phyloP scores from a whole-genome alignment of 2,113 vertebrate genomes.

The Cebidichthys violaceus region DNA sequence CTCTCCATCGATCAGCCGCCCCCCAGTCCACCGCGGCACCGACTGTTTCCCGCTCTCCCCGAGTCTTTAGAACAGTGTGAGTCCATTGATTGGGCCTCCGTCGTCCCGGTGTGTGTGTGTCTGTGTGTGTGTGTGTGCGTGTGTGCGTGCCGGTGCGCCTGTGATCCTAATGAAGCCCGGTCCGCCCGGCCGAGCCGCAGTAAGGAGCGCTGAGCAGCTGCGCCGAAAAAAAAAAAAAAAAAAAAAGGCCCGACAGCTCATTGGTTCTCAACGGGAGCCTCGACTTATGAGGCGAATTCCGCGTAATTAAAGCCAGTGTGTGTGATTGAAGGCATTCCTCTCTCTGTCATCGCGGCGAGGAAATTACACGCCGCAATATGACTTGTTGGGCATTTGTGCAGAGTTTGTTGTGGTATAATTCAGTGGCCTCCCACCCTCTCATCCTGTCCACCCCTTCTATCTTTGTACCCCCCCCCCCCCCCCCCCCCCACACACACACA shows the following conservation, averaged over 20 bases:
- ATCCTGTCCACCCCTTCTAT: constrained; percentile 25
- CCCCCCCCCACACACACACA: too few species aligned
- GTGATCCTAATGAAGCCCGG: constrained; percentile 68
- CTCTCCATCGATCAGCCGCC: constrained; percentile 61
- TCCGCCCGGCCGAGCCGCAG: constrained; percentile 58
- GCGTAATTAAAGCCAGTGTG: constrained; percentile 79
- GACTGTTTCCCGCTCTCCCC: constrained; percentile 45
- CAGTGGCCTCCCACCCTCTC: constrained; percentile 38
- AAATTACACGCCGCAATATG: constrained; percentile 73
- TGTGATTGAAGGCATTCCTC: constrained; percentile 78
- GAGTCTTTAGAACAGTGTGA: constrained; percentile 69
- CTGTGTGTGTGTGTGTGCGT: too few species aligned
- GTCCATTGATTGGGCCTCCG: constrained; percentile 74
- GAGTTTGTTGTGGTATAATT: constrained; percentile 74
- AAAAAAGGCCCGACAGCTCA: constrained; percentile 50
- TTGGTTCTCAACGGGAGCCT: constrained; percentile 70
- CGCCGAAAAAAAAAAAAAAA: too few species aligned
- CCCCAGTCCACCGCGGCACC: constrained; percentile 46
- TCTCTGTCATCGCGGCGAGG: constrained; percentile 66
- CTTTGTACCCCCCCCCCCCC: constrained; percentile 14
- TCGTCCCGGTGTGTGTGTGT: constrained; percentile 36
- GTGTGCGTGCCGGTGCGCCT: constrained; percentile 35
- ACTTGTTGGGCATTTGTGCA: constrained; percentile 72
- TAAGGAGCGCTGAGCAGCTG: constrained; percentile 35
- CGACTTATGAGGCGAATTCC: constrained; percentile 74